These are phyloP conservation scores for Hymenopus coronatus DNA, from an alignment of 2,888 invertebrate species.

Conservation along the genomic window DNA sequence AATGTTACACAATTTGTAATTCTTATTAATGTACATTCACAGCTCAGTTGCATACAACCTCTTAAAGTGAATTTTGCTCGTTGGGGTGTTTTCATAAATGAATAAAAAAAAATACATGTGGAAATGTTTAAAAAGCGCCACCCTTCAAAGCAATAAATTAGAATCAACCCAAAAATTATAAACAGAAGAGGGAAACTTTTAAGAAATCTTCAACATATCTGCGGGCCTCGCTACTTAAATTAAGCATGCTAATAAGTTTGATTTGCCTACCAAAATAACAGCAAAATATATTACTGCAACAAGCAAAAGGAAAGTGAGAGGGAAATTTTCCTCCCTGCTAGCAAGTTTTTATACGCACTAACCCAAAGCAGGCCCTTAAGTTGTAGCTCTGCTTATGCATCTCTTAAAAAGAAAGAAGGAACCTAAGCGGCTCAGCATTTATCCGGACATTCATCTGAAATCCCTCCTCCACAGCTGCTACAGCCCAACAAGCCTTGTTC, in stretches of 20 bases:
- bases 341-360: constrained; percentile 1
- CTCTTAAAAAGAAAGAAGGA: neutral
- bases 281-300: constrained; percentile 15
- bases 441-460: neutral
- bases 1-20: too few species aligned
- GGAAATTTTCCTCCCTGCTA: neutral
- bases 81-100: too few species aligned
- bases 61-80: too few species aligned
- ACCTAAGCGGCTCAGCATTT: neutral
- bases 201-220: constrained; percentile 5
- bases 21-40: too few species aligned
- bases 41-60: too few species aligned
- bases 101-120: too few species aligned
- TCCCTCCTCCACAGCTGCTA: neutral
- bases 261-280: constrained; percentile 21
- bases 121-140: neutral
- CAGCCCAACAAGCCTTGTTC: neutral
- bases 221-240: neutral
- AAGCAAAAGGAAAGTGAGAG: constrained; percentile 2
- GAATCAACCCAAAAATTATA: neutral
- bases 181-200: neutral
- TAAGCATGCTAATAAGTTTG: constrained; percentile 10
- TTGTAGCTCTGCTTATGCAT: neutral
- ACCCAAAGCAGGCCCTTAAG: neutral
- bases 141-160: neutral